These are phyloP conservation scores for Brenthis hecate DNA, from an alignment of 2,888 invertebrate species.

Conservation along the genomic window DNA sequence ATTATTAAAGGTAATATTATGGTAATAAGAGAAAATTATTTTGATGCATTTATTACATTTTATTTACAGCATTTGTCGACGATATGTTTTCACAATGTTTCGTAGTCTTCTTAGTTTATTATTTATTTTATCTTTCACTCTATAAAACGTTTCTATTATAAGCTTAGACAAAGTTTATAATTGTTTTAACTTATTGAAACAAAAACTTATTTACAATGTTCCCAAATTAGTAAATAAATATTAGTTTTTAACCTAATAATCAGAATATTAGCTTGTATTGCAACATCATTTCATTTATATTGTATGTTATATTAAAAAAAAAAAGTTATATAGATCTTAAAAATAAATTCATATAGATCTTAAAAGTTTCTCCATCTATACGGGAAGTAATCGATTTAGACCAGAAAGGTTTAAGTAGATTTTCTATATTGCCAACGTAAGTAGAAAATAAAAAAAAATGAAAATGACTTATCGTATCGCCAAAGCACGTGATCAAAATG, in stretches of 20 bases:
- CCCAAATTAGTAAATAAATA: not conserved
- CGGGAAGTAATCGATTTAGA: too few relatives aligned
- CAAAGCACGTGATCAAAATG: too few relatives aligned
- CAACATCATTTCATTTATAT: too few relatives aligned
- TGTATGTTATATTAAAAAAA: too few relatives aligned
- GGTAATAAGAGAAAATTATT: constrained; percentile 10
- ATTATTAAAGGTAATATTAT: not conserved
- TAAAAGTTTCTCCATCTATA: too few relatives aligned
- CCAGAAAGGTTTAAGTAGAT: too few relatives aligned
- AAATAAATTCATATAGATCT: too few relatives aligned
- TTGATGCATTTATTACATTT: constrained; percentile 33
- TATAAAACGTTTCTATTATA: constrained; percentile 16
- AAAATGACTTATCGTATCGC: too few relatives aligned
- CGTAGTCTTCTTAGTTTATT: constrained; percentile 16
- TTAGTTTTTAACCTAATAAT: not conserved
- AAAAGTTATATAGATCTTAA: too few relatives aligned
- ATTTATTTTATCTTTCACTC: not conserved
- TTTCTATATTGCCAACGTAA: too few relatives aligned
- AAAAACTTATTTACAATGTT: not conserved
- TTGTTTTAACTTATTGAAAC: not conserved
- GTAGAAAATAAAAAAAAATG: too few relatives aligned
- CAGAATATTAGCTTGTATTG: too few relatives aligned
- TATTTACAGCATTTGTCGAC: constrained; percentile 35
- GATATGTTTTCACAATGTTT: constrained; percentile 32
- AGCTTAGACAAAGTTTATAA: constrained; percentile 14